A percentile compares a stretch with the other conserved stretches of the same genome.
These are phyloP conservation scores for rabbit (Oryctolagus cuniculus) DNA, from an alignment of 2,113 vertebrate genomes.

Conservation along the genomic window mOryCun1.1 NC_091432.1:166900001-166900500, in stretches of 20 bases:
- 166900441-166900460: no score
- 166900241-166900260: neutral
- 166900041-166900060: conserved; percentile 58
- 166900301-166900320: no score
- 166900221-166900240: neutral
- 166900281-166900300: no score
- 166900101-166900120: neutral
- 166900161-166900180: neutral
- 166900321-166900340: no score
- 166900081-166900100: neutral
- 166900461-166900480: no score
- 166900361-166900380: no score
- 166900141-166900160: neutral
- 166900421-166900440: no score
- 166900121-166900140: neutral
- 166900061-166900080: conserved; percentile 51
- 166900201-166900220: neutral
- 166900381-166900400: no score
- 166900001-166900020: conserved; percentile 37
- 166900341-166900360: no score
- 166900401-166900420: no score
- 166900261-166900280: no score
- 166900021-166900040: conserved; percentile 32
- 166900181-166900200: neutral
- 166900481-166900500: no score